phyloP scores from a whole-genome alignment of 2,113 vertebrate genomes.

The Salminus brasiliensis region DNA sequence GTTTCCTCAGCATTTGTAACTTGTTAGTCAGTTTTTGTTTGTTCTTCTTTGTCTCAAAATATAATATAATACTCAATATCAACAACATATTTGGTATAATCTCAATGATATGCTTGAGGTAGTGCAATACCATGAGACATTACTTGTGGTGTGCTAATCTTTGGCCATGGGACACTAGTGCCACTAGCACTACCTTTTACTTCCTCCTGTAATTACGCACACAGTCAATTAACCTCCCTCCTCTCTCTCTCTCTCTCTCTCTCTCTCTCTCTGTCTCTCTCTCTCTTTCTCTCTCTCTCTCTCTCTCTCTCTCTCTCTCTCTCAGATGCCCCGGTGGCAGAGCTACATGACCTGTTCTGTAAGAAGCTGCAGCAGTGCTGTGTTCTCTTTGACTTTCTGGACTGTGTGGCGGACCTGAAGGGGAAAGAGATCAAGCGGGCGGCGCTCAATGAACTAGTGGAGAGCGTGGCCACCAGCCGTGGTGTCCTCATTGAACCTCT shows the following conservation, averaged over 20 bases:
- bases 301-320: slow-evolving; percentile 17
- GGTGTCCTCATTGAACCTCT: slow-evolving; percentile 90
- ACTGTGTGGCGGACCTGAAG: slow-evolving; percentile 92
- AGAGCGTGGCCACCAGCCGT: slow-evolving; percentile 87
- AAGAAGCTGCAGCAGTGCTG: slow-evolving; percentile 94
- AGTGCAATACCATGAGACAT: too few relatives aligned
- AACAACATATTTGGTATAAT: too few relatives aligned
- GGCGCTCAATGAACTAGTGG: slow-evolving; percentile 90
- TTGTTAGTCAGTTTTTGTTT: too few relatives aligned
- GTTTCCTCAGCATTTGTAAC: too few relatives aligned
- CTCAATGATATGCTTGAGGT: too few relatives aligned
- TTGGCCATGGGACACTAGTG: too few relatives aligned
- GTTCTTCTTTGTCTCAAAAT: too few relatives aligned
- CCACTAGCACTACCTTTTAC: too few relatives aligned
- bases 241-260: slow-evolving; percentile 19
- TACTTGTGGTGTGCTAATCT: too few relatives aligned
- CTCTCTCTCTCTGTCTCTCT: neutral
- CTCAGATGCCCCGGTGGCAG: slow-evolving; percentile 84
- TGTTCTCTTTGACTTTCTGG: slow-evolving; percentile 91
- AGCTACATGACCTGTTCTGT: slow-evolving; percentile 90
- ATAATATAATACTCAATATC: too few relatives aligned
- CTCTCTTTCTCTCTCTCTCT: slow-evolving; percentile 14
- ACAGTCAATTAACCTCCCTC: slow-evolving; percentile 42
- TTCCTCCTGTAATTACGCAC: slow-evolving; percentile 17
- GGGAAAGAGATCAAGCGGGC: slow-evolving; percentile 94